Evolutionary conservation across 2,888 invertebrate genomes (phyloP), one percentile per base, ranked within the genome.

Genomic region (Luperina testacea): DNA sequence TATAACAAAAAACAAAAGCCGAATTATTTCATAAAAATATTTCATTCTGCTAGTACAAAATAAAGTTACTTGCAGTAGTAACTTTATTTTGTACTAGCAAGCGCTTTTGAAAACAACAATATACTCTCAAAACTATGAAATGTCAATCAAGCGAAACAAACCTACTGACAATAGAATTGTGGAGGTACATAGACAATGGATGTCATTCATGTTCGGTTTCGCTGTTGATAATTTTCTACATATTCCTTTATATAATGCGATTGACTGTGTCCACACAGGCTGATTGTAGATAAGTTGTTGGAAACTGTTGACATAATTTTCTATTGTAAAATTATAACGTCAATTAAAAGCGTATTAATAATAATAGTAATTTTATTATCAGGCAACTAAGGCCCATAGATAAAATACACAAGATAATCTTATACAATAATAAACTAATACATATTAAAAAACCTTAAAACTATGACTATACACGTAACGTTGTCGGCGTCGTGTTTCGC

Each of bases 91-190:
- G n/a, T n/a, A n/a, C n/a, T n/a, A n/a, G n/a, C n/a, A 76, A 70
- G 6, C 13, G 9, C 17, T 63, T 64, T 61, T 70, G 5, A 5
- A 57, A 75, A 65, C 65, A 75, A 68, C 27, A 63, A 45, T 38
- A 51, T 8, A 38, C 53, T 42, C 20, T 57, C 32, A 17, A n/a
- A 63, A 80, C 57, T 51, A 5, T 70, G 51, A 72, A 67, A 42
- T 71, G 48, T 61, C 81, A 71, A 72, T 84, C 81, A 84, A 75
- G n/a, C 42, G 8, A 13, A 67, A 57, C 59, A 51, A 80, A 75
- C 32, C 13, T 4, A 38, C 48, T 17, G 75, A 68, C 84, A 80
- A 75, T 80, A 53, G 53, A 61, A 63, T 75, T 75, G 82, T 80
- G 51, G 57, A 57, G 38, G 59, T 48, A 27, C 38, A 63, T 13